Conservation (phyloP, 2,888 invertebrate species). For the Gnatocerus cornutus region DNA sequence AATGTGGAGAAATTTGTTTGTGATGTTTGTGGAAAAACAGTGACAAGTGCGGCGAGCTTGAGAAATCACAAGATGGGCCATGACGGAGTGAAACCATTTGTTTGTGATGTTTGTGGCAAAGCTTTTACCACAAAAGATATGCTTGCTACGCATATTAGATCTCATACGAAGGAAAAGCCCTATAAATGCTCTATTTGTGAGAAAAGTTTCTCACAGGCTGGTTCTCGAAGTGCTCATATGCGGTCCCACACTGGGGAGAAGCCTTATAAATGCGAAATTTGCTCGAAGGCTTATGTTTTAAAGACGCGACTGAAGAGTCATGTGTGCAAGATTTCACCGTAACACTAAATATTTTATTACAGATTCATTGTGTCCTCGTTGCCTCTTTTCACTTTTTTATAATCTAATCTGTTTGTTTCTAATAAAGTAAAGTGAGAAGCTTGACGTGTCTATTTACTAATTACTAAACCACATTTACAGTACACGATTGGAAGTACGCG, state of each 20-base stretch:
- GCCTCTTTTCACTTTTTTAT: too few relatives aligned
- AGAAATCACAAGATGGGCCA: too few relatives aligned
- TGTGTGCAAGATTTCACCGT: too few relatives aligned
- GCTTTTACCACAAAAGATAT: background rate
- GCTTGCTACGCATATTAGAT: constrained; percentile 55
- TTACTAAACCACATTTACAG: too few relatives aligned
- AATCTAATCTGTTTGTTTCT: too few relatives aligned
- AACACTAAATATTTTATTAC: too few relatives aligned
- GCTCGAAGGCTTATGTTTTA: background rate
- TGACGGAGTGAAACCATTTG: constrained; percentile 9
- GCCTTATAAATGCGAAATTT: constrained; percentile 9
- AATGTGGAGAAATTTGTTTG: constrained; percentile 50
- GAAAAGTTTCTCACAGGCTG: constrained; percentile 1
- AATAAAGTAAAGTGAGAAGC: too few relatives aligned
- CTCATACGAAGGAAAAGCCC: constrained; percentile 72
- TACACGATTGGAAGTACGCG: too few relatives aligned
- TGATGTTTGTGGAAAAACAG: constrained; percentile 63
- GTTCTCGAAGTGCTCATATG: constrained; percentile 2
- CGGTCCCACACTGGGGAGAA: constrained; percentile 17
- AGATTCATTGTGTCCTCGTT: too few relatives aligned
- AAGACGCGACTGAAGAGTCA: background rate
- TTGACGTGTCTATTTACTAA: too few relatives aligned
- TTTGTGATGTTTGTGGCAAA: constrained; percentile 65
- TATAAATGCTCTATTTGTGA: constrained; percentile 61
- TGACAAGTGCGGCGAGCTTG: too few relatives aligned